These are phyloP conservation scores for Pungitius pungitius DNA, from an alignment of 2,113 vertebrate species.

Conservation along the genomic window DNA sequence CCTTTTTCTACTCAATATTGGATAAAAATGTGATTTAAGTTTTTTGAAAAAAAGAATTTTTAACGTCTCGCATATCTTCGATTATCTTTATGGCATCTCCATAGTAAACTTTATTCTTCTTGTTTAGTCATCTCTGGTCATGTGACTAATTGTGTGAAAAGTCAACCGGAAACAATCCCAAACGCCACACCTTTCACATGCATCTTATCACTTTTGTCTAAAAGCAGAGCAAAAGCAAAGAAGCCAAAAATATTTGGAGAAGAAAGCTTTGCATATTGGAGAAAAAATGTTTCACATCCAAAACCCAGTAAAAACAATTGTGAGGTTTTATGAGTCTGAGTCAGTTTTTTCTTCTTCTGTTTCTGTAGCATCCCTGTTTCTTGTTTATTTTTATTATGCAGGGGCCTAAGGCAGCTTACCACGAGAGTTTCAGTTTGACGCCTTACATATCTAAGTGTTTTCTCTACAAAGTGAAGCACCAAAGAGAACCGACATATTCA, in stretches of 20 bases:
- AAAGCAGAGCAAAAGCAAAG: not conserved
- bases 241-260: not conserved
- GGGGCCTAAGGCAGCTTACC: not conserved
- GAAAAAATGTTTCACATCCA: not conserved
- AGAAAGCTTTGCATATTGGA: not conserved
- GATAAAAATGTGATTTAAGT: not conserved
- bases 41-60: not conserved
- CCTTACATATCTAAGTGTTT: not conserved
- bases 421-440: not conserved
- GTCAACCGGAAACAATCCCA: not conserved
- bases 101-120: not conserved
- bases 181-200: not conserved
- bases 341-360: conserved; percentile 5
- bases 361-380: not conserved
- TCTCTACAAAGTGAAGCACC: not conserved
- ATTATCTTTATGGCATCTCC: too few relatives aligned
- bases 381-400: not conserved
- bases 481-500: not conserved
- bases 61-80: not conserved
- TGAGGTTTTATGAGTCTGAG: not conserved
- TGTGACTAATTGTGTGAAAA: not conserved
- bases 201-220: not conserved
- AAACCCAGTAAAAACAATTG: not conserved
- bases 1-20: not conserved
- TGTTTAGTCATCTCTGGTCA: not conserved